Evolutionary conservation across 2,888 invertebrate species (phyloP).

Genomic region (Lordiphosa fenestrarum): DNA sequence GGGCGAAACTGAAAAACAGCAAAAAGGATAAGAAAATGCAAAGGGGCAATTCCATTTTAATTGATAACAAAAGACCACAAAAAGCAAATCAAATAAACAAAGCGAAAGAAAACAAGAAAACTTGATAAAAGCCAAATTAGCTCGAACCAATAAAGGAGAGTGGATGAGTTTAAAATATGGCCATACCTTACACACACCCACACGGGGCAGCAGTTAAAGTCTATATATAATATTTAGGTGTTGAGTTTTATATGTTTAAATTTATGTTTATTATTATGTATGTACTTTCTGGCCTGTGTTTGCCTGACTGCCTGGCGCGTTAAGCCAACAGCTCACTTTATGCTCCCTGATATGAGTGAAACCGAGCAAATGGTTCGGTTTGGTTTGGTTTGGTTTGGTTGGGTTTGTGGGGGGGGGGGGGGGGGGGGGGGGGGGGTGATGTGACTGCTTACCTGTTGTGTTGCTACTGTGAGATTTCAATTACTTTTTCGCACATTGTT

Average conservation of each 20-base stretch:
- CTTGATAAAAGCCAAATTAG: no score
- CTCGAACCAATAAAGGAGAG: no score
- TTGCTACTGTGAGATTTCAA: slow-evolving; percentile 51
- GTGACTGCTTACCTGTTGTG: slow-evolving; percentile 28
- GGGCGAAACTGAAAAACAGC: no score
- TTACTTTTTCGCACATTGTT: slow-evolving; percentile 55
- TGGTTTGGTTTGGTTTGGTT: not conserved
- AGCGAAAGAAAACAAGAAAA: no score
- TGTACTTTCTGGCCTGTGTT: slow-evolving; percentile 9
- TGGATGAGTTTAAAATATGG: no score
- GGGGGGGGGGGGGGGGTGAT: not conserved
- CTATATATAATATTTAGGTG: slow-evolving; percentile 8
- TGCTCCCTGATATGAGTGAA: not conserved
- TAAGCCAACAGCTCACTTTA: slow-evolving; percentile 4
- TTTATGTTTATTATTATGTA: slow-evolving; percentile 35
- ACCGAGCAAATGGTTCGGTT: not conserved
- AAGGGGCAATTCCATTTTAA: no score
- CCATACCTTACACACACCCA: no score
- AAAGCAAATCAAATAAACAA: no score
- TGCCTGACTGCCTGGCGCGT: slow-evolving; percentile 2
- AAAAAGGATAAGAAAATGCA: no score
- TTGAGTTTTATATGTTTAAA: slow-evolving; percentile 14
- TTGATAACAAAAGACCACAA: no score
- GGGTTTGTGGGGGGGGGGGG: not conserved
- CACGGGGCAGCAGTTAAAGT: no score